phyloP scores from a whole-genome alignment of 2,797 vertebrate genomes.

The Cossypha heuglini region DNA sequence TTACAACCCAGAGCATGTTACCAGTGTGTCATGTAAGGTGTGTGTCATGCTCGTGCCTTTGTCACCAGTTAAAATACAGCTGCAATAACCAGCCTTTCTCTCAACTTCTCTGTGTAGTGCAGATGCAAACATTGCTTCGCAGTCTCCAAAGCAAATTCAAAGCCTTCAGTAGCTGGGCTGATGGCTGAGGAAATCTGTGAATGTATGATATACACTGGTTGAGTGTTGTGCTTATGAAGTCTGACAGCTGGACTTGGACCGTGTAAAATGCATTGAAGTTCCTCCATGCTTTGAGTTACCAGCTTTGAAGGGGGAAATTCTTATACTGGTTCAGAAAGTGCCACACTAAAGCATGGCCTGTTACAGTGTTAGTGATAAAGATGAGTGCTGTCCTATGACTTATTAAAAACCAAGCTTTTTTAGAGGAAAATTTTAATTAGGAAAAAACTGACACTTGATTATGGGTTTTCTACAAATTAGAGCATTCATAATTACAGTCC shows the following conservation, averaged over 20 bases:
- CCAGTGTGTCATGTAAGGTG: background rate
- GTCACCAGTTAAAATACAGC: background rate
- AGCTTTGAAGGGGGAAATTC: background rate
- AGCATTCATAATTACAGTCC: background rate
- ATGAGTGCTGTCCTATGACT: background rate
- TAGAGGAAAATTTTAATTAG: background rate
- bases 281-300: background rate
- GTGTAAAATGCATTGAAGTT: background rate
- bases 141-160: background rate
- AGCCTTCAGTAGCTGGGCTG: background rate
- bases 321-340: background rate
- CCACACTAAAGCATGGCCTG: background rate
- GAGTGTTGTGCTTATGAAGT: background rate
- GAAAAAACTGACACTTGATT: background rate
- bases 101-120: background rate
- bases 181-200: background rate
- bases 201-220: background rate
- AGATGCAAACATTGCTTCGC: background rate
- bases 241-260: background rate
- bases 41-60: rapidly evolving
- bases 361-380: background rate
- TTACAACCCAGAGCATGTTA: rapidly evolving
- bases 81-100: background rate
- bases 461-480: background rate
- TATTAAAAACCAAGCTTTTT: background rate